Conservation (phyloP, 2,888 invertebrate species). For the Apantesis nais region DNA sequence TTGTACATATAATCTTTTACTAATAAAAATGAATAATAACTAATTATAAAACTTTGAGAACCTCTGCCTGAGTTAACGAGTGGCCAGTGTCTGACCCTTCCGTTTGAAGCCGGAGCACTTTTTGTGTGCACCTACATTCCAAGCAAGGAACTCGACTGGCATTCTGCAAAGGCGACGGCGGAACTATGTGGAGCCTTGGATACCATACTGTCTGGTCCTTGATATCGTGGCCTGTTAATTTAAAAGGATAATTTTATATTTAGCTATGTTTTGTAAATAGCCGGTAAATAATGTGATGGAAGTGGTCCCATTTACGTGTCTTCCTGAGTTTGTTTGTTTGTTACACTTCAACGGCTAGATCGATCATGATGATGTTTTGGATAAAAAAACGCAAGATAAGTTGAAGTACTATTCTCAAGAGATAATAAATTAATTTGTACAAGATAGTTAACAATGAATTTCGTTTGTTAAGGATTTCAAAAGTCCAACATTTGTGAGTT, state of each 20-base stretch:
- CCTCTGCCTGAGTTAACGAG: constrained; percentile 65
- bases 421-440: no score
- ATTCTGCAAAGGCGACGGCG: constrained; percentile 59
- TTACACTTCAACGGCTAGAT: neutral
- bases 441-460: no score
- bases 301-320: neutral
- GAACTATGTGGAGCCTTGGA: constrained; percentile 48
- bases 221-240: constrained; percentile 10
- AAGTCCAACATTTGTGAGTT: no score
- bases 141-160: constrained; percentile 66
- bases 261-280: neutral
- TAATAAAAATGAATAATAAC: neutral
- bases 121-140: constrained; percentile 80
- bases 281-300: neutral
- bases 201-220: constrained; percentile 33
- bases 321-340: neutral
- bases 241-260: constrained; percentile 1
- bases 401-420: no score
- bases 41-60: constrained; percentile 58
- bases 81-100: constrained; percentile 70
- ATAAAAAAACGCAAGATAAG: no score
- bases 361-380: no score
- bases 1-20: neutral
- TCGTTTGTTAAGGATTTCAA: no score
- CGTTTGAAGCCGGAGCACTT: constrained; percentile 77